A percentile compares a stretch with the other conserved stretches of the same genome.
Conservation (phyloP, 2,888 invertebrate genomes). For the Diaprepes abbreviatus region DNA sequence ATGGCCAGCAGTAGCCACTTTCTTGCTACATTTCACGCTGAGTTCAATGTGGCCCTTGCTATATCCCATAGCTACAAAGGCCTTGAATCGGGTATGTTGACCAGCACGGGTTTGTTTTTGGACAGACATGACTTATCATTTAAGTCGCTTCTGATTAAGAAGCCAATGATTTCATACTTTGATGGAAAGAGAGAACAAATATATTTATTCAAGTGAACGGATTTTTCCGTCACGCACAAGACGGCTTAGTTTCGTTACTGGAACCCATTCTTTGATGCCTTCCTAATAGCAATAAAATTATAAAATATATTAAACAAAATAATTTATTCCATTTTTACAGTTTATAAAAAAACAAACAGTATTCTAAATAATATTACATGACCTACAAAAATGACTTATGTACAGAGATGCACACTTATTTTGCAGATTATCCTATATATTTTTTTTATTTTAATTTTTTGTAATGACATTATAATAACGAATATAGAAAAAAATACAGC, state of each 20-base stretch:
- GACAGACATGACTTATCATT: slow-evolving; percentile 99
- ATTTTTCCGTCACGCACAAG: slow-evolving; percentile 97
- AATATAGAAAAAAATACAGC: no score
- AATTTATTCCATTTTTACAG: slow-evolving; percentile 36
- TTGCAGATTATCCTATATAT: no score
- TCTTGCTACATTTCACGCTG: slow-evolving; percentile 99
- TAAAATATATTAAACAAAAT: slow-evolving; percentile 36
- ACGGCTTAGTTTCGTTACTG: slow-evolving; percentile 94
- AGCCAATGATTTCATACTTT: slow-evolving; percentile 99
- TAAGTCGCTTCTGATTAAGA: slow-evolving; percentile 91
- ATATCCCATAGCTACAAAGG: slow-evolving; percentile 96
- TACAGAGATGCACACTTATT: background rate
- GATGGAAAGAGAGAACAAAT: slow-evolving; percentile 97
- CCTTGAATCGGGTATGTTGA: slow-evolving; percentile 99
- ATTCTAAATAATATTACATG: background rate
- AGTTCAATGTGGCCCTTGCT: slow-evolving; percentile 98
- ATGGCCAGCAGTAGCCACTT: slow-evolving; percentile 99
- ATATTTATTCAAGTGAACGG: slow-evolving; percentile 95
- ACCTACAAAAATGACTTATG: background rate
- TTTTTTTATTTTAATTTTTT: no score
- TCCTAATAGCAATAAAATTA: slow-evolving; percentile 73
- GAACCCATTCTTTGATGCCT: slow-evolving; percentile 98
- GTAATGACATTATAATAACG: no score
- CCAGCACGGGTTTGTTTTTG: slow-evolving; percentile 99
- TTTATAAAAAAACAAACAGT: slow-evolving; percentile 8